phyloP scores from a whole-genome alignment of 2,888 invertebrate species.

The Plemyria rubiginata region DNA sequence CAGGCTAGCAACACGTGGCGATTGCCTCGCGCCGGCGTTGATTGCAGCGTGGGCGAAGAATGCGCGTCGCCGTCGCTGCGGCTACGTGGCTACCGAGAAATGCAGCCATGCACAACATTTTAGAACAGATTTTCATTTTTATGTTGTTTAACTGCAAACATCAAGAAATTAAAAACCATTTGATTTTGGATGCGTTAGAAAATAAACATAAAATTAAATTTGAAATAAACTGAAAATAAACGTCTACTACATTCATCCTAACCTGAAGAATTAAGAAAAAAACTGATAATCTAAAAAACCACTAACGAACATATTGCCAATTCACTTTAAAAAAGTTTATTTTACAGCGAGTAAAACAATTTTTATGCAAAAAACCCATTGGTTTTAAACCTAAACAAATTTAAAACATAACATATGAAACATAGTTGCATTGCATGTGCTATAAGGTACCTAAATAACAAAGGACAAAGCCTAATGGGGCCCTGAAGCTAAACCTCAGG shows the following conservation, averaged over 20 bases:
- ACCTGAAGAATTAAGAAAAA: too few relatives aligned
- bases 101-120: conserved; percentile 22
- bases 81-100: conserved; percentile 26
- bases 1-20: conserved; percentile 23
- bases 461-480: conserved; percentile 37
- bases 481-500: conserved; percentile 26
- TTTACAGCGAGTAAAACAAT: too few relatives aligned
- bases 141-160: conserved; percentile 7
- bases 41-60: conserved; percentile 33
- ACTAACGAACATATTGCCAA: too few relatives aligned
- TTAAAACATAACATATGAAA: conserved; percentile 1
- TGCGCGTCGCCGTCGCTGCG: conserved; percentile 20
- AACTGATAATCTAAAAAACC: too few relatives aligned
- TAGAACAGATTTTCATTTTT: conserved; percentile 16
- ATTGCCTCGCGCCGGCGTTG: conserved; percentile 18
- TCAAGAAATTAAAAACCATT: not conserved
- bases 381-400: conserved; percentile 2
- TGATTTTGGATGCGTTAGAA: not conserved
- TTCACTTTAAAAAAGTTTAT: too few relatives aligned
- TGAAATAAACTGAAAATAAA: too few relatives aligned
- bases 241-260: too few relatives aligned
- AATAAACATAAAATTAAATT: too few relatives aligned
- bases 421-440: not conserved
- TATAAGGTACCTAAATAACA: conserved; percentile 10
- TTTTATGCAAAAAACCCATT: not conserved